These are phyloP conservation scores for Miniopterus natalensis DNA, from an alignment of 2,113 vertebrate species.

Conservation along the genomic window DNA sequence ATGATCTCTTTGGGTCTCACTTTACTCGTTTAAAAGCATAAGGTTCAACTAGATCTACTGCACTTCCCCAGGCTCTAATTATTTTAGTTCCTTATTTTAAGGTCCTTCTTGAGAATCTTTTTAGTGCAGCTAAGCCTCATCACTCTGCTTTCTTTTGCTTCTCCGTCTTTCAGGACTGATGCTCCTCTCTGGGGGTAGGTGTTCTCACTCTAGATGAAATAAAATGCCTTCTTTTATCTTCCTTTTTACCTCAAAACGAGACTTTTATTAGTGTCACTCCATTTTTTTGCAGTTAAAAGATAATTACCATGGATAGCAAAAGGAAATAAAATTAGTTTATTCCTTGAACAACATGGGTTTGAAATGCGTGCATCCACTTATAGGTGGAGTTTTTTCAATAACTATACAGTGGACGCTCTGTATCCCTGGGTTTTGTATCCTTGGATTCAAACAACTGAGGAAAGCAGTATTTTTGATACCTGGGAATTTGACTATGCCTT, in stretches of 20 bases:
- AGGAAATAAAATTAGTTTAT: slow-evolving; percentile 8
- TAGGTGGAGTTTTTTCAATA: neutral
- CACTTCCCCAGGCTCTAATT: neutral
- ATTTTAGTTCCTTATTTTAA: neutral
- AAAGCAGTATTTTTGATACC: neutral
- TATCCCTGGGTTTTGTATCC: neutral
- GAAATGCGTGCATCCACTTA: neutral
- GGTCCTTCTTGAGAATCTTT: slow-evolving; percentile 42
- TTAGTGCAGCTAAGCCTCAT: neutral
- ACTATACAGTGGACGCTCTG: neutral
- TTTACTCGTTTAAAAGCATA: neutral
- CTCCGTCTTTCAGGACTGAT: neutral
- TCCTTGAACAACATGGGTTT: neutral
- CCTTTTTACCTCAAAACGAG: neutral
- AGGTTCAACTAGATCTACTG: neutral
- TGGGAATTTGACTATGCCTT: neutral
- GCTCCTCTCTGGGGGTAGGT: neutral
- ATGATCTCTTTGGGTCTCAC: neutral
- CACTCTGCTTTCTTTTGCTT: neutral
- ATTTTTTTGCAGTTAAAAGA: neutral
- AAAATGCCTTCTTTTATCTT: neutral
- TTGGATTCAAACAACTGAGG: neutral
- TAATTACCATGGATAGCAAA: neutral
- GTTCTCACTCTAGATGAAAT: neutral
- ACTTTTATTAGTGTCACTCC: neutral